Evolutionary conservation across 2,797 vertebrate genomes (phyloP), one percentile per base, ranked within the genome.

Genomic region (Danio jaintianensis): DNA sequence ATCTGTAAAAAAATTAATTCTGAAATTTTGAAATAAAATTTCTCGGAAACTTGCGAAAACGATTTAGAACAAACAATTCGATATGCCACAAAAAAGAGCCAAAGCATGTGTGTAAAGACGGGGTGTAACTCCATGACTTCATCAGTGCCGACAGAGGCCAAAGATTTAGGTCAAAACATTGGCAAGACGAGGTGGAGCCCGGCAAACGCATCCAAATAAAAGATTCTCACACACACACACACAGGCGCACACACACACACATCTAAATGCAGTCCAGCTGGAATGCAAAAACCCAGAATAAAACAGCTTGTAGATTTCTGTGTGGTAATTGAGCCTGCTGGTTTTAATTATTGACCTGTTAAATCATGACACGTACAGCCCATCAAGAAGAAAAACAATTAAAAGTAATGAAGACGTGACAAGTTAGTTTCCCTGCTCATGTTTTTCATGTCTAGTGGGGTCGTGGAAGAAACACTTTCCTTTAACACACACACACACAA

Each of bases 401-500:
- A 50, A 56, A 80, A 75, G 13, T 70, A 62, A 58, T 72, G 40
- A 73, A 67, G 38, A n/a, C 10, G 55, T 63, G 67, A 70, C 61
- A 71, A 38, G 45, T 56, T 78, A 42, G 61, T 71, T 85, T 79
- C 76, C 42, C 29, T 22, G 29, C 13, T 75, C 29, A 4, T 50
- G 66, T 43, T 42, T 52, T 78, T 29, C 38, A 43, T 12, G 18
- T 61, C 55, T 79, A 56, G 29, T 78, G 45, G 36, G 63, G 55
- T 47, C 36, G 4, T 52, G 76, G 18, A 78, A 15, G n/a, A 42
- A 6, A 42, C 18, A 66, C 20, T 79, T 80, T 77, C 56, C 74
- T 88, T 87, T 87, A 69, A 45, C 29, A 88, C 81, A 75, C 56
- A 0, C 4, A 55, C 47, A 45, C 75, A 73, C 22, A 82, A 20